phyloP scores from a whole-genome alignment of 35 echinoderm and acorn worm species.

The Patiria miniata region DNA sequence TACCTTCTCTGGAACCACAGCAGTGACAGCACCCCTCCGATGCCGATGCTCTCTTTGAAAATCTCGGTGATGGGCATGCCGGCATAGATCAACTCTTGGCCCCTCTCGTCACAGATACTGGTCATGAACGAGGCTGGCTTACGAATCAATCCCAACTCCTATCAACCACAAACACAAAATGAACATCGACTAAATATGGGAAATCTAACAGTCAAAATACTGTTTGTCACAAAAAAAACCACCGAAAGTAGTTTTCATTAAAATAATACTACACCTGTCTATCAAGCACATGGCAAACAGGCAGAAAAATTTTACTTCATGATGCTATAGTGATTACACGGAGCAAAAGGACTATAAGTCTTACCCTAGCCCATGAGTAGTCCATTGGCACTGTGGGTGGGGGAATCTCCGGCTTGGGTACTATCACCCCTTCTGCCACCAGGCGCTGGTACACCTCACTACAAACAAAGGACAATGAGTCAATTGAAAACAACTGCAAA shows the following conservation, averaged over 20 bases:
- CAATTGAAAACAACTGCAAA: too few relatives aligned
- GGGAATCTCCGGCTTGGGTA: conserved; percentile 79
- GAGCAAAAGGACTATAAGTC: not conserved
- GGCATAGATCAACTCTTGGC: conserved; percentile 91
- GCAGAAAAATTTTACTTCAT: too few relatives aligned
- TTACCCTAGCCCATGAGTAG: conserved; percentile 83
- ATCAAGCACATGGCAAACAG: too few relatives aligned
- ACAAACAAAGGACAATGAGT: not conserved
- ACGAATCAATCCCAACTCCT: conserved; percentile 96
- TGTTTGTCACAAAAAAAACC: too few relatives aligned
- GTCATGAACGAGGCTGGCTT: conserved; percentile 99
- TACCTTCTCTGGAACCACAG: conserved; percentile 98
- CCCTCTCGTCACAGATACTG: conserved; percentile 95
- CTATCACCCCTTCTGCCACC: conserved; percentile 70
- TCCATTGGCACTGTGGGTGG: conserved; percentile 99
- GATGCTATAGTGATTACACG: too few relatives aligned
- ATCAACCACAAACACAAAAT: not conserved
- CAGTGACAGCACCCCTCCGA: conserved; percentile 89
- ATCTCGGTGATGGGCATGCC: conserved; percentile 94
- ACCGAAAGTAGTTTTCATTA: too few relatives aligned
- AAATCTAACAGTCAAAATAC: too few relatives aligned
- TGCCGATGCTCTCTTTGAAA: conserved; percentile 89
- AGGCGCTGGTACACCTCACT: conserved; percentile 88
- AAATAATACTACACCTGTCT: too few relatives aligned
- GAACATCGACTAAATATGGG: too few relatives aligned